Evolutionary conservation across 53 echinoderm and acorn worm genomes (phyloP).

Genomic region (Apostichopus leukothele): DNA sequence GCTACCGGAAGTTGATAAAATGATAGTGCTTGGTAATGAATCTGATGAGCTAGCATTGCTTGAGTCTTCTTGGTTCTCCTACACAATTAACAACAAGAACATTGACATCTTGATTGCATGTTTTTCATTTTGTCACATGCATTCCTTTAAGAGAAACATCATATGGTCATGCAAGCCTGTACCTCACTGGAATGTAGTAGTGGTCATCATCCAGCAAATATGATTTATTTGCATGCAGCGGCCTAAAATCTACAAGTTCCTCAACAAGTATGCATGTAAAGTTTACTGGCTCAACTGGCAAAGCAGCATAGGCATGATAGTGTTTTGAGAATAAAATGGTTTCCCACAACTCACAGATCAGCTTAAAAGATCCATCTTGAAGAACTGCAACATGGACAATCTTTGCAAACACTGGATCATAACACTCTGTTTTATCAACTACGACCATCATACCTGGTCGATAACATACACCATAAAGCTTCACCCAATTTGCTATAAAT

Average conservation of each 20-base stretch:
- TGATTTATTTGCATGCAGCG: slow-evolving; percentile 50
- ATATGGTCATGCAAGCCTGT: too few species aligned
- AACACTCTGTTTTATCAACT: slow-evolving; percentile 45
- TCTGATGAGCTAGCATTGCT: too few species aligned
- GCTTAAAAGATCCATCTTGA: slow-evolving; percentile 38
- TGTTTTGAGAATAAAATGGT: slow-evolving; percentile 37
- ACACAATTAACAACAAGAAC: too few species aligned
- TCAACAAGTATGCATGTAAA: background rate
- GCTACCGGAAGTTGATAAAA: too few species aligned
- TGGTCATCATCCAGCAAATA: slow-evolving; percentile 17
- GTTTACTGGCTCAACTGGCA: slow-evolving; percentile 24
- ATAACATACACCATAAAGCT: slow-evolving; percentile 42
- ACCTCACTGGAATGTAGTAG: slow-evolving; percentile 34
- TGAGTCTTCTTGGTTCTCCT: too few species aligned
- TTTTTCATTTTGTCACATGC: too few species aligned
- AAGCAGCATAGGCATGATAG: slow-evolving; percentile 52
- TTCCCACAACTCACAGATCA: slow-evolving; percentile 33
- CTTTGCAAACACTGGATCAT: slow-evolving; percentile 42
- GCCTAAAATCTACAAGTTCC: slow-evolving; percentile 50
- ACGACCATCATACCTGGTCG: slow-evolving; percentile 50
- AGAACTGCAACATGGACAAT: slow-evolving; percentile 24
- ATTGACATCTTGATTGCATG: too few species aligned
- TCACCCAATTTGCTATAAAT: slow-evolving; percentile 55
- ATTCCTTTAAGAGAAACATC: too few species aligned
- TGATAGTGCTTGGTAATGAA: too few species aligned